Percentiles rank a stretch among this genome's conserved stretches.
phyloP scores from a whole-genome alignment of 2,797 vertebrate species.

The Microctenopoma stevenorrisi region DNA sequence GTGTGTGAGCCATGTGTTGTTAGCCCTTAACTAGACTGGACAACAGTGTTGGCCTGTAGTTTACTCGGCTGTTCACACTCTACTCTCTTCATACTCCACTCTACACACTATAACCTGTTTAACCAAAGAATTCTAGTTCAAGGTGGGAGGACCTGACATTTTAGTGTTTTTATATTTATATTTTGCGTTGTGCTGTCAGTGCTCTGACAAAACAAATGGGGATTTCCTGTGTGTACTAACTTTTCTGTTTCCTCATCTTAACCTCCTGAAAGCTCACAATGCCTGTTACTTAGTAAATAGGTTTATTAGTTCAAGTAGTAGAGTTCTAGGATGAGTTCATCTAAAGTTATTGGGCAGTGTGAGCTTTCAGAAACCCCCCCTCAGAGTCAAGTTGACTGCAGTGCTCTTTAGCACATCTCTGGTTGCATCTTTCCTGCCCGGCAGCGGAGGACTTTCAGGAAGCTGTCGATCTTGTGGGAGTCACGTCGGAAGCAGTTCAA shows the following conservation, averaged over 20 bases:
- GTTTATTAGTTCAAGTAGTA: background rate
- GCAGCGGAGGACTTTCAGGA: conserved; percentile 86
- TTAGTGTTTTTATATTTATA: background rate
- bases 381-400: conserved; percentile 10
- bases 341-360: background rate
- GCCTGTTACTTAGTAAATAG: background rate
- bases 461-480: conserved; percentile 88
- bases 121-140: too few relatives aligned
- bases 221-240: conserved; percentile 1
- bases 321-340: background rate
- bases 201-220: background rate
- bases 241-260: background rate
- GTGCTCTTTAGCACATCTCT: conserved; percentile 72
- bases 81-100: too few relatives aligned
- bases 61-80: too few relatives aligned
- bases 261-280: conserved; percentile 6
- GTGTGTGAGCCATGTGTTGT: too few relatives aligned
- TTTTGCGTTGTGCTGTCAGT: background rate
- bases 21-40: too few relatives aligned
- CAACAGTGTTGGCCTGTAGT: too few relatives aligned
- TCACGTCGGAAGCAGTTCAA: conserved; percentile 85
- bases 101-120: too few relatives aligned
- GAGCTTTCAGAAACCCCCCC: conserved; percentile 19
- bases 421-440: conserved; percentile 73
- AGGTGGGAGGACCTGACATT: background rate